Percentiles rank a stretch among this genome's conserved stretches.
These are phyloP conservation scores for Neotoxoptera formosana DNA, from an alignment of 1,140 invertebrate species.

Conservation along the genomic window DNA sequence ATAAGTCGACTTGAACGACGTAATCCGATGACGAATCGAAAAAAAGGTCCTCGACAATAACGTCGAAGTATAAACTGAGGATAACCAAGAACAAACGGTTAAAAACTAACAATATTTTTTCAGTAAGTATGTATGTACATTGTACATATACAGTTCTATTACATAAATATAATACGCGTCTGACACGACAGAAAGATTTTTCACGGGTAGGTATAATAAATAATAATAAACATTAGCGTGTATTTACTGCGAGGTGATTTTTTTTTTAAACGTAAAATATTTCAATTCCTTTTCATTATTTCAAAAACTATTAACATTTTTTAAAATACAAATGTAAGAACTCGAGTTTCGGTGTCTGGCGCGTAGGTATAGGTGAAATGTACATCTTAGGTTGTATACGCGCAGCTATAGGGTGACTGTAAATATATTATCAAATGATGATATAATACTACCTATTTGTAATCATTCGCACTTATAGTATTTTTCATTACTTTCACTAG, in stretches of 20 bases:
- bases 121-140: too few relatives aligned
- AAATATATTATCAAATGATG: too few relatives aligned
- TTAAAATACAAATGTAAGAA: neutral
- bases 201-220: neutral
- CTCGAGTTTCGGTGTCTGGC: neutral
- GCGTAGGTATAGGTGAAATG: too few relatives aligned
- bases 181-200: neutral
- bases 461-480: neutral
- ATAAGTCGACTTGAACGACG: neutral
- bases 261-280: too few relatives aligned
- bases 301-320: neutral
- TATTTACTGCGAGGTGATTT: too few relatives aligned
- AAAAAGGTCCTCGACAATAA: neutral
- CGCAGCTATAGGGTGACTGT: too few relatives aligned
- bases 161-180: neutral
- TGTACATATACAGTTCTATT: neutral
- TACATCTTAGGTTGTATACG: neutral
- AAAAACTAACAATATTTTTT: neutral
- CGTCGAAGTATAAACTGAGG: neutral
- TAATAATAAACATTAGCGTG: neutral
- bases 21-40: neutral
- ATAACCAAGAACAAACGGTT: neutral
- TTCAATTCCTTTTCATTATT: neutral
- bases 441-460: neutral
- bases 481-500: neutral